Conservation (phyloP, 2,113 vertebrate species). For the Tautogolabrus adspersus region DNA sequence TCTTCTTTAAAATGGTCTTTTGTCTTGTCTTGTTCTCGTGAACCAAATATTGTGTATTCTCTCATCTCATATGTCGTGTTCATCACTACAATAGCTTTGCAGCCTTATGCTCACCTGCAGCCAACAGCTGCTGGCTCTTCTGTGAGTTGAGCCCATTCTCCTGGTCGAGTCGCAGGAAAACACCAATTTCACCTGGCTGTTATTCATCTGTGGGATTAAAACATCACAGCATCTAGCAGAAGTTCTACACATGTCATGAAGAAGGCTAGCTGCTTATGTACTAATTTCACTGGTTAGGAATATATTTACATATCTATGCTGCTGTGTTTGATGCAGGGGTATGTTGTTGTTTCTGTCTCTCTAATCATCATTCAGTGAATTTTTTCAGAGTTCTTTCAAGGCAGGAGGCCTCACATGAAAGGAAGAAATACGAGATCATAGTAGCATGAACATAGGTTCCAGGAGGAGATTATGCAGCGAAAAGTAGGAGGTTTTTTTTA, state of each 20-base stretch:
- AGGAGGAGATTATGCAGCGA: neutral
- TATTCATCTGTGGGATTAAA: slow-evolving; percentile 74
- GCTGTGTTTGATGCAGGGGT: slow-evolving; percentile 17
- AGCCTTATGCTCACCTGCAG: slow-evolving; percentile 65
- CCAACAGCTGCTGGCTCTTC: slow-evolving; percentile 69
- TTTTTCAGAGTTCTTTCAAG: slow-evolving; percentile 21
- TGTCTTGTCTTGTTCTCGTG: too few relatives aligned
- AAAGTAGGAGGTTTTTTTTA: neutral
- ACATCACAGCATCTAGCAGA: slow-evolving; percentile 68
- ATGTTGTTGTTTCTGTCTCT: slow-evolving; percentile 42
- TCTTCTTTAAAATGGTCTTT: too few relatives aligned
- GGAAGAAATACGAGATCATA: slow-evolving; percentile 15
- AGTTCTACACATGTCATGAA: slow-evolving; percentile 64
- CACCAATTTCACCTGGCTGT: slow-evolving; percentile 67
- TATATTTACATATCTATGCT: slow-evolving; percentile 56
- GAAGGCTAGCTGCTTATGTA: slow-evolving; percentile 63
- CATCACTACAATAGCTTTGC: slow-evolving; percentile 57
- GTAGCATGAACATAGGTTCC: slow-evolving; percentile 13
- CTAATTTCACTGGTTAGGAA: slow-evolving; percentile 45
- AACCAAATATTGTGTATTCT: too few relatives aligned
- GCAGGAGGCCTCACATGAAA: slow-evolving; percentile 16
- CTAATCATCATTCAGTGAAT: neutral
- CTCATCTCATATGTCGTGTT: slow-evolving; percentile 39
- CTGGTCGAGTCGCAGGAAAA: slow-evolving; percentile 57
- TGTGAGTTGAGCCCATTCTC: slow-evolving; percentile 58